A percentile compares a stretch with the other conserved stretches of the same genome.
Conservation (phyloP, 2,797 vertebrate species). For the Amblyraja radiata region DNA sequence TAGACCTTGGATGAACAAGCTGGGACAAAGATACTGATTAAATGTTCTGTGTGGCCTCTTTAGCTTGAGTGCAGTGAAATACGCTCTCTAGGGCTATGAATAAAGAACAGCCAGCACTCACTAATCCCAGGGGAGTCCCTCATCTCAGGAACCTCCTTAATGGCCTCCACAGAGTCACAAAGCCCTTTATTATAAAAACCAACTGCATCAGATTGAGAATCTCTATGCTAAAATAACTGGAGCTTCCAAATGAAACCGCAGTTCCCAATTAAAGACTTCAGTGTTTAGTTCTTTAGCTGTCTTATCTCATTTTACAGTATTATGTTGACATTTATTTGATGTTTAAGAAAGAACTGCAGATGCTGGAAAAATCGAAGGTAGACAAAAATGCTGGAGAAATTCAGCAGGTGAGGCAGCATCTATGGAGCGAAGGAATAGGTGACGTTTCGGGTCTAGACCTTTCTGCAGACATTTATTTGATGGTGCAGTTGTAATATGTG, state of each 20-base stretch:
- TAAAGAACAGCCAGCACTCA: neutral
- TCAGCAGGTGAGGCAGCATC: too few relatives aligned
- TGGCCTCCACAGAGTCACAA: neutral
- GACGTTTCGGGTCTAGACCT: too few relatives aligned
- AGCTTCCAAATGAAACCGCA: neutral
- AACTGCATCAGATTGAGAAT: neutral
- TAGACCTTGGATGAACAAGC: neutral
- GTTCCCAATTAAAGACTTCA: neutral
- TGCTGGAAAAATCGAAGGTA: too few relatives aligned
- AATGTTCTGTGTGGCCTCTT: neutral
- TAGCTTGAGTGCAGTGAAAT: neutral
- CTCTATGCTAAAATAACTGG: neutral
- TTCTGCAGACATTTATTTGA: neutral
- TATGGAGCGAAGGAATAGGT: too few relatives aligned
- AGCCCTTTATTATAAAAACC: neutral
- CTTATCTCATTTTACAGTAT: neutral
- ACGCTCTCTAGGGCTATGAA: neutral
- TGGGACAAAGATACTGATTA: neutral
- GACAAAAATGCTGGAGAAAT: too few relatives aligned
- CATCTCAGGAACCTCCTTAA: neutral
- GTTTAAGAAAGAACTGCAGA: too few relatives aligned
- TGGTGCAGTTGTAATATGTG: neutral
- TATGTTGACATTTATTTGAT: neutral
- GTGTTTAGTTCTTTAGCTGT: neutral
- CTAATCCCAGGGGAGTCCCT: neutral